phyloP scores from a whole-genome alignment of 2,113 vertebrate genomes.

The Pagrus major region DNA sequence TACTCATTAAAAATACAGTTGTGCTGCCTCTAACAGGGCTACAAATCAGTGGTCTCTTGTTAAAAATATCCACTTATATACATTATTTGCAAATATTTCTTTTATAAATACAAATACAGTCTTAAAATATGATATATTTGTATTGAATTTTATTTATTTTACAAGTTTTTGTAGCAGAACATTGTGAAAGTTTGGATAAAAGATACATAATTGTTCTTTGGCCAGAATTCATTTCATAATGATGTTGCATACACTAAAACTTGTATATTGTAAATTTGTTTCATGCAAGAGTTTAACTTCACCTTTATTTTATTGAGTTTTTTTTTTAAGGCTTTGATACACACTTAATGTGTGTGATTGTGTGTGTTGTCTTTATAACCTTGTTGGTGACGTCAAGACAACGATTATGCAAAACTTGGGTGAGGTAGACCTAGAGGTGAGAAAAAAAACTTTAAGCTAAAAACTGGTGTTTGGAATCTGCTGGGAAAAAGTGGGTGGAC shows the following conservation, averaged over 20 bases:
- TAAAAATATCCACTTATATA: no score
- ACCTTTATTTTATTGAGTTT: conserved; percentile 18
- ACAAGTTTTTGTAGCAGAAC: background rate
- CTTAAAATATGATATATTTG: background rate
- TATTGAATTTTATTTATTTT: background rate
- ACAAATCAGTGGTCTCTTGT: no score
- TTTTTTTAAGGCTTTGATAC: conserved; percentile 22
- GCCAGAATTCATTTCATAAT: background rate
- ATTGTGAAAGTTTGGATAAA: background rate
- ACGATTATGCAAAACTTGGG: conserved; percentile 2
- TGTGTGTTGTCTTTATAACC: conserved; percentile 23
- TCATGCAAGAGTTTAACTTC: background rate
- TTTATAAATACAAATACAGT: background rate
- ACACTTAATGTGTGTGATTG: conserved; percentile 7
- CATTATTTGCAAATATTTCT: background rate
- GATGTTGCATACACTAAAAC: conserved; percentile 18
- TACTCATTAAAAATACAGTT: no score
- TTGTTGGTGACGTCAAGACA: background rate
- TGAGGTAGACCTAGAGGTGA: background rate
- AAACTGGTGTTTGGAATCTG: conserved; percentile 7
- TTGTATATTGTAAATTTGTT: background rate
- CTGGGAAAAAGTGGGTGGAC: conserved; percentile 16
- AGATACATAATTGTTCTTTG: background rate
- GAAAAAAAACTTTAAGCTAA: background rate
- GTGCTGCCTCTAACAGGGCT: no score